Conservation (phyloP, 2,113 vertebrate species). For the Thalassoma bifasciatum region DNA sequence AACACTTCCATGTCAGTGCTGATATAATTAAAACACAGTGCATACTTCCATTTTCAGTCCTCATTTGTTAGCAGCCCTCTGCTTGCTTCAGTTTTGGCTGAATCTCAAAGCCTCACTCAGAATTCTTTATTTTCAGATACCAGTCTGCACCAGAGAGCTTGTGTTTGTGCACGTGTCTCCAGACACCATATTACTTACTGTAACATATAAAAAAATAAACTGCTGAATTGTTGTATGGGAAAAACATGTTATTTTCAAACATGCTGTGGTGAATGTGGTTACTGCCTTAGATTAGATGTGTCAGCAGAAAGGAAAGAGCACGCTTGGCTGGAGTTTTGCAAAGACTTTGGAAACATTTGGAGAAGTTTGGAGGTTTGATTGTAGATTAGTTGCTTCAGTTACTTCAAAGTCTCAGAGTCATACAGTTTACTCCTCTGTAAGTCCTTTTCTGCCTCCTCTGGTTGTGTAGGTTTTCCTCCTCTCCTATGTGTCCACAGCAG, state of each 20-base stretch:
- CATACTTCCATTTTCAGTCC: no score
- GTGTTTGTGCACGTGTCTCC: not conserved
- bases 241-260: slow-evolving; percentile 8
- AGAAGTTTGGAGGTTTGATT: slow-evolving; percentile 41
- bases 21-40: no score
- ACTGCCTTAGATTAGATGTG: slow-evolving; percentile 15
- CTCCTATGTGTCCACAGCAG: slow-evolving; percentile 56
- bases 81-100: slow-evolving; percentile 8
- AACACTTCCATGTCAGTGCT: no score
- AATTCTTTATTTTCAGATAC: not conserved
- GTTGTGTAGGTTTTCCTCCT: slow-evolving; percentile 8
- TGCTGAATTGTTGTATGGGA: not conserved
- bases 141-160: not conserved
- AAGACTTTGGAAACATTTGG: slow-evolving; percentile 28
- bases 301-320: not conserved
- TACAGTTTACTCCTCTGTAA: slow-evolving; percentile 2
- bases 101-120: not conserved
- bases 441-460: not conserved
- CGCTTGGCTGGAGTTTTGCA: slow-evolving; percentile 1
- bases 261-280: not conserved
- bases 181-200: not conserved
- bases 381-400: slow-evolving; percentile 33
- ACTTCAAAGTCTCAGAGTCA: slow-evolving; percentile 29
- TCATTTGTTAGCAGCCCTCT: slow-evolving; percentile 4
- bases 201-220: not conserved